Evolutionary conservation across 2,888 invertebrate genomes (phyloP).

Genomic region (Aleiodes alternator): DNA sequence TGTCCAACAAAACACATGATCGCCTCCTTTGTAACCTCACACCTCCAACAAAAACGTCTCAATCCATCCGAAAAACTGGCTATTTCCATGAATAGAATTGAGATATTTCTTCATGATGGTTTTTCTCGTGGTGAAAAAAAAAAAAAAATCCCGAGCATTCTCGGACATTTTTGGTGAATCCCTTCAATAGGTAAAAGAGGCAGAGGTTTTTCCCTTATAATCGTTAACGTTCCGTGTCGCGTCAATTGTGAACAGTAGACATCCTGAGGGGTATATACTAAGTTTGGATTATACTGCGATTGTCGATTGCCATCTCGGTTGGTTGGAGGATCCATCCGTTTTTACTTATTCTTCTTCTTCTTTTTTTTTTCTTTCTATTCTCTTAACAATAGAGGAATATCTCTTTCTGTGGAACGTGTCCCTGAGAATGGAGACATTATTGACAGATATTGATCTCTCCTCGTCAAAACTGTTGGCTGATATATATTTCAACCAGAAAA

Average conservation of each 20-base stretch:
- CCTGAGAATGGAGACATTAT: constrained; percentile 35
- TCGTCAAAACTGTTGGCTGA: constrained; percentile 13
- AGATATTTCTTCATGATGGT: constrained; percentile 13
- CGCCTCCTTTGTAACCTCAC: constrained; percentile 72
- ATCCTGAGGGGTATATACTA: constrained; percentile 21
- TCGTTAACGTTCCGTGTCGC: constrained; percentile 65
- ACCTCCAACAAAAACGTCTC: constrained; percentile 68
- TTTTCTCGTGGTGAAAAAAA: constrained; percentile 7
- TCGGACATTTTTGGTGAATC: constrained; percentile 40
- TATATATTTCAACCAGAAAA: not conserved
- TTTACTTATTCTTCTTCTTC: constrained; percentile 37
- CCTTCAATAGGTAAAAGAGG: constrained; percentile 56
- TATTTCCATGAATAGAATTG: constrained; percentile 37
- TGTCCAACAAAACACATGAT: constrained; percentile 64
- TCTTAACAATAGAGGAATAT: constrained; percentile 10
- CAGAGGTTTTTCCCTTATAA: constrained; percentile 61
- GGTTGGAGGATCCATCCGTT: constrained; percentile 32
- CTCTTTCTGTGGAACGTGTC: constrained; percentile 41
- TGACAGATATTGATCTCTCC: constrained; percentile 40
- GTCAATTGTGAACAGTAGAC: constrained; percentile 55
- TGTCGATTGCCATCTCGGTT: constrained; percentile 36
- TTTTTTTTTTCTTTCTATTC: constrained; percentile 34
- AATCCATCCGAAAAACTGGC: constrained; percentile 55
- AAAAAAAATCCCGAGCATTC: constrained; percentile 55
- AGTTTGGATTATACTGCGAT: constrained; percentile 30